Evolutionary conservation across 2,888 invertebrate species (phyloP).

Genomic region (Holacanthella duospinosa): DNA sequence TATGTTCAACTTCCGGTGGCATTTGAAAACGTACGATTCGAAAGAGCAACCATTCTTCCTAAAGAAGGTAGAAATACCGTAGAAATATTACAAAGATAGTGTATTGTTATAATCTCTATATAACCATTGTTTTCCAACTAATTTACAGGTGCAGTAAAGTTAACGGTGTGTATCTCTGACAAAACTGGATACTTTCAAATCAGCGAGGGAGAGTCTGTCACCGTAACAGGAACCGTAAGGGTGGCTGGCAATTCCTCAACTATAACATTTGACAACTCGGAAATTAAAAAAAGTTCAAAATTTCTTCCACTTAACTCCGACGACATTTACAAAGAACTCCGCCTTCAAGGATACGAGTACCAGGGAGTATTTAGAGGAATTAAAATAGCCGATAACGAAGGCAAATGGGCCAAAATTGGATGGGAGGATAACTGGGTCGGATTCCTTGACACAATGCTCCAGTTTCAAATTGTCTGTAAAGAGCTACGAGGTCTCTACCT

Average conservation of each 20-base stretch:
- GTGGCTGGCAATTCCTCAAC: background rate
- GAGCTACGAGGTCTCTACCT: constrained; percentile 59
- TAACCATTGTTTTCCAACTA: too few species aligned
- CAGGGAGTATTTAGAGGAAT: constrained; percentile 41
- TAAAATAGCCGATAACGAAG: constrained; percentile 38
- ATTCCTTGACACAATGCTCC: constrained; percentile 80
- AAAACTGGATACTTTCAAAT: constrained; percentile 53
- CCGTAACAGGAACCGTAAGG: constrained; percentile 41
- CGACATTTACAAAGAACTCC: constrained; percentile 42
- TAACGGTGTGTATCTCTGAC: constrained; percentile 68
- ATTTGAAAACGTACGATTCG: constrained; percentile 57
- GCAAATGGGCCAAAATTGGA: constrained; percentile 41
- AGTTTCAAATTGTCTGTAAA: constrained; percentile 61
- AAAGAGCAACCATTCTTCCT: constrained; percentile 75
- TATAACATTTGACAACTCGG: background rate
- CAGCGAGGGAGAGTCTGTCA: constrained; percentile 40
- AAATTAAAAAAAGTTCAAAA: background rate
- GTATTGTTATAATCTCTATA: too few species aligned
- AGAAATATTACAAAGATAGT: too few species aligned
- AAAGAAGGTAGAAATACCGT: too few species aligned
- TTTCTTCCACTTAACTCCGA: constrained; percentile 23
- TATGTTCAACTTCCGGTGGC: background rate
- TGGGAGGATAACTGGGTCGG: constrained; percentile 80
- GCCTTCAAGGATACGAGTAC: constrained; percentile 42
- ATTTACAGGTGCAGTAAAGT: constrained; percentile 53